These are phyloP conservation scores for Ditylenchus dipsaci DNA, from an alignment of 1,140 invertebrate genomes.

Conservation along the genomic window DNA sequence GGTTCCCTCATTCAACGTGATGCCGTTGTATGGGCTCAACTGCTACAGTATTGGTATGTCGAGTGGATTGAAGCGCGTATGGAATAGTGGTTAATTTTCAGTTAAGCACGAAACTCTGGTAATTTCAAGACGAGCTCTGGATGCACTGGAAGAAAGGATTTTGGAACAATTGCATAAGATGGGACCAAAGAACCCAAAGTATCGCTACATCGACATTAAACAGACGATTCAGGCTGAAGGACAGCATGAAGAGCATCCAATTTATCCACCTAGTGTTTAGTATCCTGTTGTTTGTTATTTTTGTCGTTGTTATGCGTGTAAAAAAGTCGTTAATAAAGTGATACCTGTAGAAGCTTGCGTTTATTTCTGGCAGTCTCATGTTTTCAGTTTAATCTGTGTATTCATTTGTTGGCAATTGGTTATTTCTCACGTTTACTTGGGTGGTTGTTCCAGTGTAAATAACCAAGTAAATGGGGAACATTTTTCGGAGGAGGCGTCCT, in stretches of 20 bases:
- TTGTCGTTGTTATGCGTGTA: background rate
- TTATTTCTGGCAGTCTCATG: background rate
- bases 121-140: conserved; percentile 76
- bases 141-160: conserved; percentile 79
- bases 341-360: background rate
- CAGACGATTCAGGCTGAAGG: conserved; percentile 48
- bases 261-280: conserved; percentile 49
- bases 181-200: conserved; percentile 59
- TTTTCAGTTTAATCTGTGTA: background rate
- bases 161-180: conserved; percentile 72
- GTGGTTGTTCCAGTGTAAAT: background rate
- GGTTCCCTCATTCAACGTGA: conserved; percentile 80
- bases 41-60: conserved; percentile 73
- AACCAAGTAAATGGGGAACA: conserved; percentile 26
- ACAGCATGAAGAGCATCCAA: conserved; percentile 45
- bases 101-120: conserved; percentile 90
- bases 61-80: background rate
- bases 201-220: conserved; percentile 54
- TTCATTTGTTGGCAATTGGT: background rate
- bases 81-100: background rate
- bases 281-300: background rate
- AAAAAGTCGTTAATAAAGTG: background rate
- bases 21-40: conserved; percentile 82
- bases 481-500: conserved; percentile 18
- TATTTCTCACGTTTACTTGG: background rate